These are phyloP conservation scores for Brachionus manjavacas DNA, from an alignment of 1,140 invertebrate species.

Conservation along the genomic window DNA sequence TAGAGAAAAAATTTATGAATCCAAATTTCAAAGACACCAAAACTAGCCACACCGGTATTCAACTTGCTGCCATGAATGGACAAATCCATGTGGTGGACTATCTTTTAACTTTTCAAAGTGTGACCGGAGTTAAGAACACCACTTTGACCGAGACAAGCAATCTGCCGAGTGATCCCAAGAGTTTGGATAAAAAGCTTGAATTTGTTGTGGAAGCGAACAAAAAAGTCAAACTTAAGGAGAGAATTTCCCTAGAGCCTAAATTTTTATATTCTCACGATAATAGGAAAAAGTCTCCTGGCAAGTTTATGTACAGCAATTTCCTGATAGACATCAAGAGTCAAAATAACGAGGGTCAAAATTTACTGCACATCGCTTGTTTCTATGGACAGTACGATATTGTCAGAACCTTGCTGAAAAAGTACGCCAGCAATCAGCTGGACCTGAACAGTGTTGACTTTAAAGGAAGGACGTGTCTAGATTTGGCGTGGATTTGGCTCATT, in stretches of 20 bases:
- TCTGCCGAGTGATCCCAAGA: not conserved
- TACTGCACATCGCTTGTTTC: slow-evolving; percentile 1
- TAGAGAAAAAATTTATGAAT: slow-evolving; percentile 38
- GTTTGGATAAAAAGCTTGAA: not conserved
- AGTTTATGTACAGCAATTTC: slow-evolving; percentile 25
- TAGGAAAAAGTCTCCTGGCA: not conserved
- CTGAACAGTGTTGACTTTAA: slow-evolving; percentile 1
- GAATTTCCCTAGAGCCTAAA: not conserved
- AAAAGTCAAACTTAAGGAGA: not conserved
- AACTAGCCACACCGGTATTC: slow-evolving; percentile 5
- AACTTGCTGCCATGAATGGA: slow-evolving; percentile 33
- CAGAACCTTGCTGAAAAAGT: not conserved
- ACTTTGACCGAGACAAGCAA: not conserved
- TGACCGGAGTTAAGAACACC: not conserved
- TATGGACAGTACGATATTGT: slow-evolving; percentile 26
- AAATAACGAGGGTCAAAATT: slow-evolving; percentile 25
- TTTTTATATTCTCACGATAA: not conserved
- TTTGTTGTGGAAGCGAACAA: not conserved
- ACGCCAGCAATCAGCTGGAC: slow-evolving; percentile 35
- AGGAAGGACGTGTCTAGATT: not conserved
- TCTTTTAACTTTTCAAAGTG: not conserved
- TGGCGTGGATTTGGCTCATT: slow-evolving; percentile 5
- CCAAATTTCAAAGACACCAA: slow-evolving; percentile 25
- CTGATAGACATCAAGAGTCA: slow-evolving; percentile 9
- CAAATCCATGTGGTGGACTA: not conserved